Conservation (phyloP, 2,113 vertebrate genomes). For the human (Homo sapiens) region GRCh38 chr7:115326501-115327000, state of each 20-base stretch:
- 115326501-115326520: constrained; percentile 49
- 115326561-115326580: constrained; percentile 17
- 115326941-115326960: neutral
- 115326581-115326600: constrained; percentile 51
- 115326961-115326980: neutral
- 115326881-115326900: neutral
- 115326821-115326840: neutral
- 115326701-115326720: neutral
- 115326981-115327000: neutral
- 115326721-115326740: neutral
- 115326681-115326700: neutral
- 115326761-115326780: neutral
- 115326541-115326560: constrained; percentile 49
- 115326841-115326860: neutral
- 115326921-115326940: neutral
- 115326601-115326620: neutral
- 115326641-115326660: constrained; percentile 18
- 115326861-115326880: neutral
- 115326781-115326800: neutral
- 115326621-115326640: constrained; percentile 14
- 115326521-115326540: constrained; percentile 46
- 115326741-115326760: constrained; percentile 11
- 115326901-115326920: neutral
- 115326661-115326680: neutral
- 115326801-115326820: neutral